These are phyloP conservation scores for Aphidius gifuensis DNA, from an alignment of 1,140 invertebrate species.

Conservation along the genomic window DNA sequence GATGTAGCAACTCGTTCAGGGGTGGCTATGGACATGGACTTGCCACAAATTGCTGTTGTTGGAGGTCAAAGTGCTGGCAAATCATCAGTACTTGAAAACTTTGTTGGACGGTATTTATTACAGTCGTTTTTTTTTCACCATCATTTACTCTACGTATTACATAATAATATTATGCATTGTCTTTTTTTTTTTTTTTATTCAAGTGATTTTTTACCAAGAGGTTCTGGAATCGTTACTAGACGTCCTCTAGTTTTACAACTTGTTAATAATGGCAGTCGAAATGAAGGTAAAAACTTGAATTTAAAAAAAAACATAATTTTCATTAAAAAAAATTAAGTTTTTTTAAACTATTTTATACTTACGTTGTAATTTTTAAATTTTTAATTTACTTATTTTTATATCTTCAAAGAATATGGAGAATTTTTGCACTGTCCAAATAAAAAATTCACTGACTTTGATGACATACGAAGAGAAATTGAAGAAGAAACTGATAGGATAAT, in stretches of 20 bases:
- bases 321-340: background rate
- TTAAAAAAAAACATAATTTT: slow-evolving; percentile 8
- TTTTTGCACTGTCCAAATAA: slow-evolving; percentile 98
- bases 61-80: slow-evolving; percentile 99
- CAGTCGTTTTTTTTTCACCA: background rate
- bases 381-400: slow-evolving; percentile 17
- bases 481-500: slow-evolving; percentile 96
- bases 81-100: slow-evolving; percentile 98
- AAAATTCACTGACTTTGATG: slow-evolving; percentile 94
- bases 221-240: slow-evolving; percentile 96
- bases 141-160: too few species aligned
- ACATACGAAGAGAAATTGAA: slow-evolving; percentile 95
- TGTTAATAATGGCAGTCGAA: slow-evolving; percentile 82
- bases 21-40: slow-evolving; percentile 94
- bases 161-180: background rate
- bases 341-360: background rate
- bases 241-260: slow-evolving; percentile 95
- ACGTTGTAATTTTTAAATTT: background rate
- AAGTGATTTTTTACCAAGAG: slow-evolving; percentile 94
- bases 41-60: slow-evolving; percentile 99
- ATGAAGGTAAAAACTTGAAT: slow-evolving; percentile 38
- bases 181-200: slow-evolving; percentile 43
- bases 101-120: slow-evolving; percentile 87
- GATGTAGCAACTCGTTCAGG: slow-evolving; percentile 98
- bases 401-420: slow-evolving; percentile 87